Evolutionary conservation across 2,797 vertebrate genomes (phyloP).

Genomic region (Bradypodion pumilum): DNA sequence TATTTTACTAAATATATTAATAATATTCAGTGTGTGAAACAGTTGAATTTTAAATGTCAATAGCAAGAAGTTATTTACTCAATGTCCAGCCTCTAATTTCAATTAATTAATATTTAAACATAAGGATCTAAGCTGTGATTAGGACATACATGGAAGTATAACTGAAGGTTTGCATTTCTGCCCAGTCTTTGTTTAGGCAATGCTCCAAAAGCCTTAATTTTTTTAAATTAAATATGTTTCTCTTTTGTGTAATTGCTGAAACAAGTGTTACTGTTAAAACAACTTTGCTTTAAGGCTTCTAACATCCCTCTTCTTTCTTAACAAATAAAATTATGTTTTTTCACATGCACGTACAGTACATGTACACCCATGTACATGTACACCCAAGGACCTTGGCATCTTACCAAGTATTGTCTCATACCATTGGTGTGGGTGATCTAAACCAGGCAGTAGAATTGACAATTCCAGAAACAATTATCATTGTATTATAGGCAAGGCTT

Average conservation of each 20-base stretch:
- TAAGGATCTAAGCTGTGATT: neutral
- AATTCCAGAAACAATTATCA: slow-evolving; percentile 22
- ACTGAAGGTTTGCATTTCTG: neutral
- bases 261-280: accelerated
- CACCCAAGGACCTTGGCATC: neutral
- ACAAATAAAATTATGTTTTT: slow-evolving; percentile 16
- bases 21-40: too few species aligned
- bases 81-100: too few species aligned
- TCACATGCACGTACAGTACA: neutral
- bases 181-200: neutral
- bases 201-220: slow-evolving; percentile 7
- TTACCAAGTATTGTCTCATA: slow-evolving; percentile 20
- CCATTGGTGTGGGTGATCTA: slow-evolving; percentile 13
- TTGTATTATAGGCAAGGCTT: neutral
- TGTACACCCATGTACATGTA: accelerated
- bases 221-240: too few species aligned
- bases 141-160: neutral
- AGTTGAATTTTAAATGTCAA: too few species aligned
- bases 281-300: neutral
- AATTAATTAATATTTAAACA: too few species aligned
- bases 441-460: neutral
- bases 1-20: too few species aligned
- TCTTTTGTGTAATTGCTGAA: slow-evolving; percentile 11
- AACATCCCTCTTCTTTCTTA: neutral
- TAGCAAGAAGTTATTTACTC: too few species aligned